Base-by-base conservation (phyloP, 1,140 invertebrate species). In the Stegodyphus dumicola region DNA sequence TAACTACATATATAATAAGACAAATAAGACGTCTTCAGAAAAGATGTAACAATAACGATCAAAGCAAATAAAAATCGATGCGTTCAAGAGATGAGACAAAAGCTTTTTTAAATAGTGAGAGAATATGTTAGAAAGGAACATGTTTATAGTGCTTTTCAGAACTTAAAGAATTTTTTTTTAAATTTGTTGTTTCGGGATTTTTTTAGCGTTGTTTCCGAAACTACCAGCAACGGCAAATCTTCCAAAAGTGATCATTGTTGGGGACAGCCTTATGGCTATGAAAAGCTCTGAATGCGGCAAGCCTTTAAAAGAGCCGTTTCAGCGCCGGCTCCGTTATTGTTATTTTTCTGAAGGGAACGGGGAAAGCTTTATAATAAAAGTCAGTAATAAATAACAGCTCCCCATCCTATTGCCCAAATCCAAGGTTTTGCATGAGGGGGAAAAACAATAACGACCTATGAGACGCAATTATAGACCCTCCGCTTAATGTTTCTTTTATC, bases 281-380 rank as follows among this genome's bases (percentile, higher is more conserved):
- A 81, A 80, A 81, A 81, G n/a, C 53, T 11, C n/a, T 48, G 53
- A 13, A 64, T 71, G 53, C 48, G 53, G 65, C 79, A 81, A 64
- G 33, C 52, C 65, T 70, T 69, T 79, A 60, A 79, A 70, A 52
- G 48, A 70, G 77, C 67, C n/a, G 49, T 79, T 79, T 66, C 48
- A 48, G 33, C 65, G 7, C 64, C 54, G 6, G 51, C n/a, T 64
- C 70, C 56, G 17, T 71, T 81, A 81, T 81, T 81, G 79, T 33
- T 60, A 53, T 81, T 81, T 71, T 74, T 65, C 54, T 18, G 69
- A 17, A 33, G 33, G 18, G 53, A 70, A 79, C 51, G 56, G 11
- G 51, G 69, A 73, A 74, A 71, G 70, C 70, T 53, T 18, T 73
- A 64, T 81, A 81, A 81, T 81, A 81, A 81, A 81, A 73, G 69